A percentile compares a stretch with the other conserved stretches of the same genome.
Evolutionary conservation across 1,140 invertebrate species (phyloP).

Genomic region (Sogatella furcifera): DNA sequence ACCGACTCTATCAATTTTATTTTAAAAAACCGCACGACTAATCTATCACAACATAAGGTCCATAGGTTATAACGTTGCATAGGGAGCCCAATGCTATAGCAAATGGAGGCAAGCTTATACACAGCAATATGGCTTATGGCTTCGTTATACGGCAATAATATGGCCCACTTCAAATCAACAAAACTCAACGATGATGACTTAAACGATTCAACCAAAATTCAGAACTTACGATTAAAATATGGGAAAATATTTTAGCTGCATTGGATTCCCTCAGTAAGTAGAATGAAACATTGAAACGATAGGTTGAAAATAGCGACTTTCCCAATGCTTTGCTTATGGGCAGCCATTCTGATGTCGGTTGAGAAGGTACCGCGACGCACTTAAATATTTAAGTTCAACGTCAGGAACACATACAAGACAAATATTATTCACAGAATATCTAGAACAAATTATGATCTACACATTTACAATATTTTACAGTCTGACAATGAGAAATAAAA

Average conservation of each 20-base stretch:
- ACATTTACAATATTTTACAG: neutral
- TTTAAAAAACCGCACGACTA: neutral
- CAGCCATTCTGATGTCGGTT: constrained; percentile 37
- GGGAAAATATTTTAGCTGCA: no score
- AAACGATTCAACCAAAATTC: no score
- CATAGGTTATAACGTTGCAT: constrained; percentile 1
- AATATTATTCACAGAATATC: constrained; percentile 1
- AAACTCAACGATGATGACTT: no score
- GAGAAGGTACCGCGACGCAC: constrained; percentile 16
- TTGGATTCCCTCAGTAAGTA: no score
- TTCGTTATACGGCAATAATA: neutral
- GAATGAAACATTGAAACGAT: no score
- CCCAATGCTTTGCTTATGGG: constrained; percentile 24
- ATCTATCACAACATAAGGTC: neutral
- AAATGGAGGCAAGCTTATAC: constrained; percentile 1
- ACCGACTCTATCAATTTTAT: neutral
- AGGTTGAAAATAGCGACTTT: neutral
- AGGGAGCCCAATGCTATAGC: neutral
- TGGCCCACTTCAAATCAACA: neutral
- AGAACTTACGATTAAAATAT: no score
- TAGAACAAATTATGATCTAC: neutral
- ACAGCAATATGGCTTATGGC: constrained; percentile 6
- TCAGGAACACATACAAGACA: neutral
- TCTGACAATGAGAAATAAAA: constrained; percentile 37
- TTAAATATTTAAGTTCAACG: neutral